A percentile compares a stretch with the other conserved stretches of the same genome.
Conservation (phyloP, 2,797 vertebrate species). For the Notoglanidium macrostoma region DNA sequence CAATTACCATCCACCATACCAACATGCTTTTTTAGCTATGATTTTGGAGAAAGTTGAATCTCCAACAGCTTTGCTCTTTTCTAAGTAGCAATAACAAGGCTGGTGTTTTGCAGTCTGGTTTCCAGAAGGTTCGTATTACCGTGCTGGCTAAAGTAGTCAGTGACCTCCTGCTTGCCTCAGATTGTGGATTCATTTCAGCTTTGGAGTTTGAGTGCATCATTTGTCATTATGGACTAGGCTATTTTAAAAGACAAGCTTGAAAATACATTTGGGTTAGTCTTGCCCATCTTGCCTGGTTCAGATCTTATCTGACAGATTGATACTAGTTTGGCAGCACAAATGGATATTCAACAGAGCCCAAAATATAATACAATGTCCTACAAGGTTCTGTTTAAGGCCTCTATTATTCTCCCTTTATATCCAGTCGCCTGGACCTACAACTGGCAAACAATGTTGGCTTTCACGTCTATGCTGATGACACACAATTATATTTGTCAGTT, state of each 20-base stretch:
- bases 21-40: neutral
- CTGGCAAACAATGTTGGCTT: conserved; percentile 29
- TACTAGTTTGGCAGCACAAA: neutral
- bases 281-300: neutral
- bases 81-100: neutral
- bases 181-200: neutral
- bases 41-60: neutral
- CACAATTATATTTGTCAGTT: conserved; percentile 18
- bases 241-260: conserved; percentile 14
- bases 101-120: neutral
- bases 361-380: neutral
- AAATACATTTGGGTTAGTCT: neutral
- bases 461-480: conserved; percentile 19
- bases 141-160: conserved; percentile 2
- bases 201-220: neutral
- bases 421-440: neutral
- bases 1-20: neutral
- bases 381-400: neutral
- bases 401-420: conserved; percentile 8
- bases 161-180: neutral
- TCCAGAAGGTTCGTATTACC: neutral
- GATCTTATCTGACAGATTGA: conserved; percentile 15
- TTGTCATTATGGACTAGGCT: neutral
- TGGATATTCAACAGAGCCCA: neutral
- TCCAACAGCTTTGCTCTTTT: neutral